phyloP scores from a whole-genome alignment of 2,113 vertebrate species.

The Anarrhichthys ocellatus region DNA sequence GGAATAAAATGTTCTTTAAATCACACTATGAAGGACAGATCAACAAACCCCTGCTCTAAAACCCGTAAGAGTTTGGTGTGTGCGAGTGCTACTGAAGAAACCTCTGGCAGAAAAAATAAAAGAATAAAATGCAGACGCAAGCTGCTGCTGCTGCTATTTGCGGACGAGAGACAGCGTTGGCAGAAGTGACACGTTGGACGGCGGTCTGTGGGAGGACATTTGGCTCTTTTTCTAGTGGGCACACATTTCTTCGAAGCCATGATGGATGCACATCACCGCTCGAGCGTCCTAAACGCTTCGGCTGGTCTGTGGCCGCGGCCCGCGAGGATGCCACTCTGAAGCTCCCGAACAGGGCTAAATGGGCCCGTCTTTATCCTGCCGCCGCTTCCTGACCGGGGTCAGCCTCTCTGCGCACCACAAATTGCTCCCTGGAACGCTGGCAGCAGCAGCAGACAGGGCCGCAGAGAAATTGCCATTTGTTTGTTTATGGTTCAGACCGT shows the following conservation, averaged over 20 bases:
- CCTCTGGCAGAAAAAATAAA: constrained; percentile 1
- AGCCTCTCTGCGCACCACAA: constrained; percentile 71
- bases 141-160: constrained; percentile 68
- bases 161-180: constrained; percentile 37
- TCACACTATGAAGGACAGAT: neutral
- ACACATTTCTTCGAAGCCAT: constrained; percentile 81
- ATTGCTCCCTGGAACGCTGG: constrained; percentile 69
- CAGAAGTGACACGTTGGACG: constrained; percentile 54
- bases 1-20: neutral
- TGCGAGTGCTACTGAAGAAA: constrained; percentile 5
- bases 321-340: constrained; percentile 21
- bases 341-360: constrained; percentile 52
- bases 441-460: constrained; percentile 53
- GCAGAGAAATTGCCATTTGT: constrained; percentile 66
- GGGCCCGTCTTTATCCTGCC: constrained; percentile 57
- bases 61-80: neutral
- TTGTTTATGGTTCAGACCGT: constrained; percentile 76
- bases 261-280: constrained; percentile 81
- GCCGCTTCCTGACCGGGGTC: constrained; percentile 73
- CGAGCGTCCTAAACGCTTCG: constrained; percentile 78
- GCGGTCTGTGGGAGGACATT: constrained; percentile 41
- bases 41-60: neutral
- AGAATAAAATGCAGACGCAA: constrained; percentile 30
- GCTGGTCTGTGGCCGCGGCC: constrained; percentile 70
- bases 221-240: constrained; percentile 58